Conservation (phyloP, 2,113 vertebrate species). For the Origma solitaria region DNA sequence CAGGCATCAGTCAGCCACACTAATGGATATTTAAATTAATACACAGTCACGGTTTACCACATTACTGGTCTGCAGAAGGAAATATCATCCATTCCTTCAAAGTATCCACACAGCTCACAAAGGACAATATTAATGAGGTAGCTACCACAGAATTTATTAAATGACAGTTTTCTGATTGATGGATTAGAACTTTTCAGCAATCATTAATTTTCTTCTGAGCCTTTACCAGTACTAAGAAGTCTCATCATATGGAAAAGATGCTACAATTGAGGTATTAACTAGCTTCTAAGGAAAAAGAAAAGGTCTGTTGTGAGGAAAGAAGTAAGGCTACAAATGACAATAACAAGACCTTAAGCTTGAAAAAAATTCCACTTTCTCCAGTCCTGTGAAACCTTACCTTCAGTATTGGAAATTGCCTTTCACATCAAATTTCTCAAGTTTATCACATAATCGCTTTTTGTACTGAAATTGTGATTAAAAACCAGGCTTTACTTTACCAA, state of each 20-base stretch:
- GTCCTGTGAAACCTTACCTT: not conserved
- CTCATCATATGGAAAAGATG: not conserved
- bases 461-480: not conserved
- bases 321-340: not conserved
- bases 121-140: not conserved
- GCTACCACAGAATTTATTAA: not conserved
- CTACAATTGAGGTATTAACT: not conserved
- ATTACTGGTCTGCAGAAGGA: not conserved
- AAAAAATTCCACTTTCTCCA: not conserved
- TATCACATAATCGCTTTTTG: not conserved
- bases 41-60: not conserved
- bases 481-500: not conserved
- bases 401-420: not conserved
- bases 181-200: not conserved
- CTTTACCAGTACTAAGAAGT: not conserved
- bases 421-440: not conserved
- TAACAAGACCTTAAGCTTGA: not conserved
- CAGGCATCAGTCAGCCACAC: not conserved
- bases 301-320: not conserved
- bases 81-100: not conserved
- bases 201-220: not conserved
- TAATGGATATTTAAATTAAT: constrained; percentile 11
- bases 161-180: not conserved
- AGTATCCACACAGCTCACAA: not conserved
- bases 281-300: not conserved